These are phyloP conservation scores for Goniozus legneri DNA, from an alignment of 1,140 invertebrate species.

Conservation along the genomic window DNA sequence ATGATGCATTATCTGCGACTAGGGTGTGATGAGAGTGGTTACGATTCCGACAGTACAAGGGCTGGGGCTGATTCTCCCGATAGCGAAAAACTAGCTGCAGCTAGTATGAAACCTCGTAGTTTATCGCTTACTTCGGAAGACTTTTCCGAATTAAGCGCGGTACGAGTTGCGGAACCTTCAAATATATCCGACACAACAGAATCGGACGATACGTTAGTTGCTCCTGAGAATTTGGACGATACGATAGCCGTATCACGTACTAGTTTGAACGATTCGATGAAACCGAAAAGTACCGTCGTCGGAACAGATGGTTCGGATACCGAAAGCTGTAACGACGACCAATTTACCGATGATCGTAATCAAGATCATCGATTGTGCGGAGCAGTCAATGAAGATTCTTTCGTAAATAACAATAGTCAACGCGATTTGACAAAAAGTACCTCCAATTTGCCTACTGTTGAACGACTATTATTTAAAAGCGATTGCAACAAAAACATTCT, in stretches of 20 bases:
- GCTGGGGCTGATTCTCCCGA: slow-evolving; percentile 58
- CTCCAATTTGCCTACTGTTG: not conserved
- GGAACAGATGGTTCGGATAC: slow-evolving; percentile 32
- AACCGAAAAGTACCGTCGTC: slow-evolving; percentile 22
- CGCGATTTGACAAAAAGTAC: no score
- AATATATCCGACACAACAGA: slow-evolving; percentile 16
- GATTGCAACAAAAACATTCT: no score
- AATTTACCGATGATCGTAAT: not conserved
- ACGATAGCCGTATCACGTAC: not conserved
- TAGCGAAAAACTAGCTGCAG: slow-evolving; percentile 34
- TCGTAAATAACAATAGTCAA: not conserved
- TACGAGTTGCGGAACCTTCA: slow-evolving; percentile 21
- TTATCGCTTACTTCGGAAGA: slow-evolving; percentile 42
- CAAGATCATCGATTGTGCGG: not conserved
- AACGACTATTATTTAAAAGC: not conserved
- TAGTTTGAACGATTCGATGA: slow-evolving; percentile 15
- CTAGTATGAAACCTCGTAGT: slow-evolving; percentile 33
- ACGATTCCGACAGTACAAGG: slow-evolving; percentile 63
- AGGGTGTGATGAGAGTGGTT: slow-evolving; percentile 63
- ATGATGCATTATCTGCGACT: slow-evolving; percentile 49
- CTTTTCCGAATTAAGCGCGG: slow-evolving; percentile 35
- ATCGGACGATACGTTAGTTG: not conserved
- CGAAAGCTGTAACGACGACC: slow-evolving; percentile 32
- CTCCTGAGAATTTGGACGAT: slow-evolving; percentile 1
- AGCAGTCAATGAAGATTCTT: not conserved